Evolutionary conservation across 2,113 vertebrate species (phyloP), one percentile per base, ranked within the genome.

Genomic region (Mastomys natalensis): DNA sequence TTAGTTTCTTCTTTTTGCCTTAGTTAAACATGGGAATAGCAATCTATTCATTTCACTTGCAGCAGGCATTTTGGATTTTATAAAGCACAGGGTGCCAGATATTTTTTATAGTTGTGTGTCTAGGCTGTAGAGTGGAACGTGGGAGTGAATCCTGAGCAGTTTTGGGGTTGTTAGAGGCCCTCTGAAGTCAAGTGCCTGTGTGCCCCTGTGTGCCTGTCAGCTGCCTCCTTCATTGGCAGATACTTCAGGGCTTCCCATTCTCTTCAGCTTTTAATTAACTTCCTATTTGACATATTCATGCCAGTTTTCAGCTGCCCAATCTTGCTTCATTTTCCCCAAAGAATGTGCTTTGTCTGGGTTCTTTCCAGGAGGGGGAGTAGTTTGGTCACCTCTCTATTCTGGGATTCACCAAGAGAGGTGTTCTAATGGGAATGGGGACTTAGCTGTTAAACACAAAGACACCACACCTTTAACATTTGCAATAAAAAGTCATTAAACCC

Each of bases 191-290:
- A 19, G 62, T 16, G 24, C 68, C 85, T 95, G 40, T 17, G 31
- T 89, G 87, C 53, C 55, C 93, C 93, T 62, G 24, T 45, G 82
- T 80, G 68, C n/a, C 51, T 86, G 51, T 26, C 1, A 92, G 2
- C 74, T 88, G 48, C 82, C 92, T 51, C 48, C 58, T 34, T 53
- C 34, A 58, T 92, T 86, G 95, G 95, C 55, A 97, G 96, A 70
- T 81, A 77, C 82, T 92, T 70, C 86, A 73, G 96, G 45, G 92
- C 34, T 95, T 97, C 91, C 78, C 8, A 89, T 96, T 95, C 89
- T 58, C 92, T 94, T 96, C 64, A 96, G 97, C 95, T 97, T 95
- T 92, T 95, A 98, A 95, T 97, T 96, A 97, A 96, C 94, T 97
- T 97, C 55, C 70, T 95, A 55, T 95, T 53, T 95, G 87, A 89